phyloP scores from a whole-genome alignment of 2,888 invertebrate genomes.

The Strigamia transsilvanica region DNA sequence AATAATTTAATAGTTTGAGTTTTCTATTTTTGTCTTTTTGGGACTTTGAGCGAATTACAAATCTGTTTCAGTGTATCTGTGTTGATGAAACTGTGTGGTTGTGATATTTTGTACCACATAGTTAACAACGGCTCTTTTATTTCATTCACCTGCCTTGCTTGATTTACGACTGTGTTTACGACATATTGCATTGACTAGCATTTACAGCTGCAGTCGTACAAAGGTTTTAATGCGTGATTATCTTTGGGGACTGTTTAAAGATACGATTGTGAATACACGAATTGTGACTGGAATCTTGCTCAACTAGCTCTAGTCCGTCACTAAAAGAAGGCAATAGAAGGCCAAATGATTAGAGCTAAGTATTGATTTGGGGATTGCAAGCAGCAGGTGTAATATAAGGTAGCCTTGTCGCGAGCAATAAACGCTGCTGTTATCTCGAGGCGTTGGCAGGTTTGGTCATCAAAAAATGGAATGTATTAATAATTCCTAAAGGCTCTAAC shows the following conservation, averaged over 20 bases:
- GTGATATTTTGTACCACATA: too few species aligned
- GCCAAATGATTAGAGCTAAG: conserved; percentile 43
- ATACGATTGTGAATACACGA: not conserved
- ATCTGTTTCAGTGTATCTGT: too few species aligned
- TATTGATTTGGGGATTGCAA: conserved; percentile 48
- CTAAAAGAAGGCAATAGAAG: conserved; percentile 22
- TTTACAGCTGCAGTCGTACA: too few species aligned
- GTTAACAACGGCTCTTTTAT: too few species aligned
- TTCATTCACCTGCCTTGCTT: too few species aligned
- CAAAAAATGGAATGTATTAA: conserved; percentile 48
- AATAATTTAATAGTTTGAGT: too few species aligned
- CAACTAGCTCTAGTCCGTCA: not conserved
- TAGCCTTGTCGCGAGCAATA: conserved; percentile 46
- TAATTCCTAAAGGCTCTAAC: conserved; percentile 39
- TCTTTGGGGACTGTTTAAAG: not conserved
- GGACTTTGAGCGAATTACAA: too few species aligned
- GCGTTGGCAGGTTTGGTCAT: conserved; percentile 49
- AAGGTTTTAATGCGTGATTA: too few species aligned
- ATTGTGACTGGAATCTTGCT: not conserved
- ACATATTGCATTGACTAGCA: too few species aligned
- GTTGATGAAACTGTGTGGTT: too few species aligned
- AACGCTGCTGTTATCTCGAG: conserved; percentile 45
- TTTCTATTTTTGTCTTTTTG: too few species aligned
- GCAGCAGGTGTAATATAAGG: conserved; percentile 48
- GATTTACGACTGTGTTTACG: too few species aligned